Percentiles rank a stretch among this genome's conserved stretches.
Conservation (phyloP, 2,888 invertebrate species). For the Synergus itoensis region DNA sequence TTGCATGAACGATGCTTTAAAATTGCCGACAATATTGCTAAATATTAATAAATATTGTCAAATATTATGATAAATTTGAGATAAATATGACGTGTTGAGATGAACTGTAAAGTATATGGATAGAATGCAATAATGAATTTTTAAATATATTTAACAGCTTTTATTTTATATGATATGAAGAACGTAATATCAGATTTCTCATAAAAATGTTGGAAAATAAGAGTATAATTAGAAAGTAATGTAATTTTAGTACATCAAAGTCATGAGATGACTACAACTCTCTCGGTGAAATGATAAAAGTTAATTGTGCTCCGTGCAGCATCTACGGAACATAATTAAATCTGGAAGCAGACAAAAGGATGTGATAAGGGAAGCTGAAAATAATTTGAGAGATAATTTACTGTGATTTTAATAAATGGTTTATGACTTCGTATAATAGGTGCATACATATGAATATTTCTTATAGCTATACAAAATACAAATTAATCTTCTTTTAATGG, state of each 20-base stretch:
- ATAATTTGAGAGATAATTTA: not conserved
- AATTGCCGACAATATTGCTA: too few relatives aligned
- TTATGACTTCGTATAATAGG: not conserved
- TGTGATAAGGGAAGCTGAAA: constrained; percentile 2
- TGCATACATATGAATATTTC: not conserved
- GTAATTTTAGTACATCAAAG: constrained; percentile 9
- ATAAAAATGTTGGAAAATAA: not conserved
- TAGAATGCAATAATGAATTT: not conserved
- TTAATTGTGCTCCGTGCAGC: not conserved
- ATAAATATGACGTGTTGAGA: too few relatives aligned
- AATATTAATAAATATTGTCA: too few relatives aligned
- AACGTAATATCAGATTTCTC: not conserved
- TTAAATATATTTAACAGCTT: not conserved
- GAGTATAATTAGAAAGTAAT: not conserved
- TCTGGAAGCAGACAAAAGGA: constrained; percentile 22
- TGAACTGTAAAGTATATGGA: not conserved
- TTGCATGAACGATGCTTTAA: too few relatives aligned
- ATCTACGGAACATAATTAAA: constrained; percentile 10
- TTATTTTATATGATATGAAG: not conserved
- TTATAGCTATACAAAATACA: not conserved
- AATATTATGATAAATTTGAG: too few relatives aligned
- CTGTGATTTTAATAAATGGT: not conserved
- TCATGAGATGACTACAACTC: not conserved
- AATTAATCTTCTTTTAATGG: too few relatives aligned
- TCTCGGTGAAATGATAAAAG: constrained; percentile 4